These are phyloP conservation scores for Physocephala rufipes DNA, from an alignment of 2,888 invertebrate genomes.

Conservation along the genomic window DNA sequence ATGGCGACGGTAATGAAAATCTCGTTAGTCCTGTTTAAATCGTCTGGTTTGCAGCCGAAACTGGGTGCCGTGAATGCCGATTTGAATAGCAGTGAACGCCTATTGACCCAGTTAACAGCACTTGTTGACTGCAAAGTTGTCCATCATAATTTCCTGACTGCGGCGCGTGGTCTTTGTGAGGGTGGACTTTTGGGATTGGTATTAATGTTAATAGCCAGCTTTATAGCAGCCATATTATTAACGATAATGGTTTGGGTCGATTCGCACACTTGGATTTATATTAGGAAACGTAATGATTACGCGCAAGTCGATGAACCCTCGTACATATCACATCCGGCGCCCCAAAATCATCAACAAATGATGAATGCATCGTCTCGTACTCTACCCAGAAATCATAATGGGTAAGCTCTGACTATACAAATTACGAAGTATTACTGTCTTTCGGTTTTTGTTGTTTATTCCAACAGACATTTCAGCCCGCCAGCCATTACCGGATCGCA, in stretches of 20 bases:
- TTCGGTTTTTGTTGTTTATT: constrained; percentile 45
- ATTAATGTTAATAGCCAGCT: constrained; percentile 86
- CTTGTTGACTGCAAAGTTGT: constrained; percentile 85
- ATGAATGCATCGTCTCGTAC: constrained; percentile 67
- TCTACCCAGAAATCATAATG: constrained; percentile 66
- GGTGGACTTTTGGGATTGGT: constrained; percentile 83
- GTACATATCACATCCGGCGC: constrained; percentile 65
- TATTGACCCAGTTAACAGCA: constrained; percentile 74
- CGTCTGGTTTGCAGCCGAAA: constrained; percentile 74
- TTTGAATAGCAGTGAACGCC: constrained; percentile 79
- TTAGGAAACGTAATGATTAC: constrained; percentile 84
- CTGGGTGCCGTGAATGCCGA: constrained; percentile 81
- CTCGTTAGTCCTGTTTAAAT: constrained; percentile 64
- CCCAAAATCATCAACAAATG: constrained; percentile 68
- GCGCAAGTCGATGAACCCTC: constrained; percentile 86
- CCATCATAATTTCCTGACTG: constrained; percentile 83
- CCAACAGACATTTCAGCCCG: constrained; percentile 65
- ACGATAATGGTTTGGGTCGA: constrained; percentile 94
- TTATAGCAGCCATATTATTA: constrained; percentile 87
- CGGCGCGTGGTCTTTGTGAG: constrained; percentile 83
- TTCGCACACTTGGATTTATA: constrained; percentile 97
- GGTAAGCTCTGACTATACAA: constrained; percentile 54
- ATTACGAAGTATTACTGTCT: constrained; percentile 27
- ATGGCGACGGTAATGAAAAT: constrained; percentile 66
- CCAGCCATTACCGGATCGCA: constrained; percentile 66